Evolutionary conservation across 35 echinoderm and acorn worm genomes (phyloP).

Genomic region (Hemicentrotus pulcherrimus): DNA sequence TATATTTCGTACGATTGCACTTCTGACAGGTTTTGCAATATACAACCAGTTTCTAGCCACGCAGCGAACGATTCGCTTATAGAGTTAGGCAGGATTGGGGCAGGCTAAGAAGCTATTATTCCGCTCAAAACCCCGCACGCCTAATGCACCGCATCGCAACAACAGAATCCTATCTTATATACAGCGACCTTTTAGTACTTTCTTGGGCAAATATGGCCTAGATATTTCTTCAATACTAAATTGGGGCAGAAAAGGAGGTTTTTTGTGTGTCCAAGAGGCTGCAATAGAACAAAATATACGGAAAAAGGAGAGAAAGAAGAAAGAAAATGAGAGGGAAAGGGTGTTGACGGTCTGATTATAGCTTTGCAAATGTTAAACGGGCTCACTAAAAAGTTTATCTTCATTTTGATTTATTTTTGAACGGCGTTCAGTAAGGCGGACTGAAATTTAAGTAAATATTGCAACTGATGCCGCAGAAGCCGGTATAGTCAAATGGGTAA

Average conservation of each 20-base stretch:
- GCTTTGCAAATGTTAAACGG: constrained; percentile 11
- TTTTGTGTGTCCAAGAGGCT: not conserved
- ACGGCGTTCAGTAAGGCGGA: not conserved
- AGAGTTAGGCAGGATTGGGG: not conserved
- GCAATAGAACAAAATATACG: not conserved
- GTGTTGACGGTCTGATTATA: not conserved
- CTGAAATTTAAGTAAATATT: not conserved
- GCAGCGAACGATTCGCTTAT: not conserved
- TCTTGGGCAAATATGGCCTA: constrained; percentile 9
- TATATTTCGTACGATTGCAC: too few species aligned
- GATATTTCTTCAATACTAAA: not conserved
- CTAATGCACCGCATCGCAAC: not conserved
- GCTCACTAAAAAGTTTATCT: not conserved
- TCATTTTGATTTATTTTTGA: not conserved
- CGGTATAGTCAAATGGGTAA: not conserved
- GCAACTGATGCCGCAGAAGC: not conserved
- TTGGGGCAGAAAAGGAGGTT: not conserved
- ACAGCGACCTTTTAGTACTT: not conserved
- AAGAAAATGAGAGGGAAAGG: not conserved
- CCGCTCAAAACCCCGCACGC: not conserved
- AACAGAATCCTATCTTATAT: not conserved
- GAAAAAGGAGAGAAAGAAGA: not conserved
- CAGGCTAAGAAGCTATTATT: not conserved
- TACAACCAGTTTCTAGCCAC: not conserved
- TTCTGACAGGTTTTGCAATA: too few species aligned